Evolutionary conservation across 2,888 invertebrate genomes (phyloP).

Genomic region (Tineola bisselliella): DNA sequence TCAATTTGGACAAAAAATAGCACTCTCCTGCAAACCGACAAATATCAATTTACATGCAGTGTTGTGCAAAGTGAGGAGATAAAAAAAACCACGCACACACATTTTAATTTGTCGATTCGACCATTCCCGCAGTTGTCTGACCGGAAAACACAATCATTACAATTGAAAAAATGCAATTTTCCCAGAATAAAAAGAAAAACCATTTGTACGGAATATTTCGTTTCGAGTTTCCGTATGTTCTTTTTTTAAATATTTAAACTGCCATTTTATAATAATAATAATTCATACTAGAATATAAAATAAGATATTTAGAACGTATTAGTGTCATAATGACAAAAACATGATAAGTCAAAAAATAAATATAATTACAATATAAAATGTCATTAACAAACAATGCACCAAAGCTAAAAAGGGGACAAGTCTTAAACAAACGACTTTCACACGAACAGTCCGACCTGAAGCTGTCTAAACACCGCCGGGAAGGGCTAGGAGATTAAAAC

Average conservation of each 20-base stretch:
- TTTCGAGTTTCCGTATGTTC: neutral
- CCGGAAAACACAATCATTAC: slow-evolving; percentile 22
- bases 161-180: slow-evolving; percentile 14
- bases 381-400: neutral
- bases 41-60: slow-evolving; percentile 13
- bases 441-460: neutral
- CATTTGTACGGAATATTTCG: slow-evolving; percentile 4
- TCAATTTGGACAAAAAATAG: neutral
- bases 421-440: neutral
- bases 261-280: no score
- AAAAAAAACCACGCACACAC: neutral
- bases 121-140: slow-evolving; percentile 20
- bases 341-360: neutral
- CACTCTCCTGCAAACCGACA: neutral
- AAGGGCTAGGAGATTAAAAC: slow-evolving; percentile 31
- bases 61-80: neutral
- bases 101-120: slow-evolving; percentile 16
- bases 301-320: no score
- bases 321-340: no score
- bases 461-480: slow-evolving; percentile 21
- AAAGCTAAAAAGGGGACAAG: slow-evolving; percentile 7
- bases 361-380: neutral
- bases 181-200: neutral
- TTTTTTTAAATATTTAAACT: no score
- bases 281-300: no score